These are phyloP conservation scores for Coracias cyanogaster DNA, from an alignment of 2,797 vertebrate species.

Conservation along the genomic window DNA sequence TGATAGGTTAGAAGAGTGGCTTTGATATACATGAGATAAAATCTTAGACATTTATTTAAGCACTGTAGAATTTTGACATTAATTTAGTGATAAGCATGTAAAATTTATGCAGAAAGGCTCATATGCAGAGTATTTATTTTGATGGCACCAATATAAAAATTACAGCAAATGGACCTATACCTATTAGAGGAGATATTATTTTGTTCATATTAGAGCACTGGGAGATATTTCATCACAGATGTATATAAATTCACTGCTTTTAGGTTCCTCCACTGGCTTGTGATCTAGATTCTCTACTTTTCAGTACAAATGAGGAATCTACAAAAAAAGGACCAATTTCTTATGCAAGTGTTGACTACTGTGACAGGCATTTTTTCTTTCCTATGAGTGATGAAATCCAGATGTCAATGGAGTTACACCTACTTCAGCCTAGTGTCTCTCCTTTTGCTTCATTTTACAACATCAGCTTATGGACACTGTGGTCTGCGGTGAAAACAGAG, in stretches of 20 bases:
- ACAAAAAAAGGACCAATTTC: neutral
- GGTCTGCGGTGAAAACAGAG: neutral
- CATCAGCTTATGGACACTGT: rapidly evolving
- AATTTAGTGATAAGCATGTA: neutral
- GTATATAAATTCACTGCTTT: neutral
- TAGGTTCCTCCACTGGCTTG: neutral
- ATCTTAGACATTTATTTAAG: neutral
- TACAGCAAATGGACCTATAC: neutral
- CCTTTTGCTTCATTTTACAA: neutral
- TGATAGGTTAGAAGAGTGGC: neutral
- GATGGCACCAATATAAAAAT: neutral
- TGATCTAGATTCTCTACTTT: neutral
- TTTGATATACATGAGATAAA: neutral
- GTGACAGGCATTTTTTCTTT: neutral
- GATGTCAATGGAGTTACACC: neutral
- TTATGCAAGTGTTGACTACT: neutral
- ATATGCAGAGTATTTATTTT: neutral
- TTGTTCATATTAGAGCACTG: neutral
- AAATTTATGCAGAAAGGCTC: neutral
- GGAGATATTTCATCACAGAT: neutral
- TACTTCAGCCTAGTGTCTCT: neutral
- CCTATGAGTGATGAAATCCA: neutral
- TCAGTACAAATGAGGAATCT: neutral
- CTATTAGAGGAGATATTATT: neutral
- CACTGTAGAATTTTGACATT: neutral